Base-by-base conservation (phyloP, 2,113 vertebrate species). In the Mormyrus iriodes region DNA sequence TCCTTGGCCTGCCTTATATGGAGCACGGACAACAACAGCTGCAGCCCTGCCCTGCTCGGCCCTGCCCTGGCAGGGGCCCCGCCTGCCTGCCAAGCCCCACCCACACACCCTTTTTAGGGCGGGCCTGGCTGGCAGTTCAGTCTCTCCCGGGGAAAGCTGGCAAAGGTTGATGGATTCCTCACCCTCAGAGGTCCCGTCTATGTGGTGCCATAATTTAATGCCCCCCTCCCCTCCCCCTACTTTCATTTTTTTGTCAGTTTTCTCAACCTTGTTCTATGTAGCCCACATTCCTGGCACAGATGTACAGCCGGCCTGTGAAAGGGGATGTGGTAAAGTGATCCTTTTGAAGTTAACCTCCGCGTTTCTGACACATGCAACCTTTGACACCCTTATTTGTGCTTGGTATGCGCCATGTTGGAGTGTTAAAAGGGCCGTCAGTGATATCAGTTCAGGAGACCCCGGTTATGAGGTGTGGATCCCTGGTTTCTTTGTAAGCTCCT, bases 321-420 rank as follows among this genome's bases (percentile, higher is more conserved):
- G 39, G 90, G 93, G 94, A 95, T 21, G 46, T n/a, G 93, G 94
- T 92, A 93, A 86, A 42, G 93, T 88, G 61, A 86, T 86, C 93
- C 89, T 93, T 95, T 96, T 94, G 93, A 95, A 95, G 94, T 92
- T 93, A 93, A 94, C 94, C 93, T 94, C 95, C 92, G 92, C 86
- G 93, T 94, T 93, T 94, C 94, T 95, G 94, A 95, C 94, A 95
- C 94, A 94, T 91, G 94, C 94, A 92, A 51, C 49, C 19, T 86
- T 10, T 6, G 89, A 89, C 91, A 89, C 92, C 89, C 91, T 90
- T 89, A 88, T 86, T 91, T 91, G 93, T 89, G 89, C 91, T 91
- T 91, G 91, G 93, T 93, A 93, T 91, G 91, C 91, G 87, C 58
- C 31, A 48, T 88, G 82, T 88, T 48, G 86, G 87, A 90, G 91